phyloP scores from a whole-genome alignment of 2,888 invertebrate genomes.

The Dione juno region DNA sequence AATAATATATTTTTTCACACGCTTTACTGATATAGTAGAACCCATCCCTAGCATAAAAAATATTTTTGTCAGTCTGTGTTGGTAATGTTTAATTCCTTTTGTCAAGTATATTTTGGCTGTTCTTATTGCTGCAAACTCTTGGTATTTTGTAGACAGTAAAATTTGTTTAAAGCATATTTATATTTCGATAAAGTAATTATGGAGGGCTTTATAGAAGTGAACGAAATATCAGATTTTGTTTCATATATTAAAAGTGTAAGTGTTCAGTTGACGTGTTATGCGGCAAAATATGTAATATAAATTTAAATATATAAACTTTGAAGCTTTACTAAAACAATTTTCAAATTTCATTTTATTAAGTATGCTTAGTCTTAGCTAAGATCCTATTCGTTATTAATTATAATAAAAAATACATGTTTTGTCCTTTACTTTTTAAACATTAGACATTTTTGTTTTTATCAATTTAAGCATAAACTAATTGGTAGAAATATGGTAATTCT shows the following conservation, averaged over 20 bases:
- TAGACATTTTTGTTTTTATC: neutral
- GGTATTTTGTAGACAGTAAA: neutral
- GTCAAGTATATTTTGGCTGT: slow-evolving; percentile 26
- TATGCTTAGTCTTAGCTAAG: neutral
- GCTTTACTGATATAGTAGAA: neutral
- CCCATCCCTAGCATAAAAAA: slow-evolving; percentile 1
- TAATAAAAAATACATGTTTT: neutral
- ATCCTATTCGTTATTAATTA: neutral
- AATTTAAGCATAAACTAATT: neutral
- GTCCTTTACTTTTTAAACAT: neutral
- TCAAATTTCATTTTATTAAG: neutral
- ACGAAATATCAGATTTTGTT: slow-evolving; percentile 90
- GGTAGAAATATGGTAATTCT: neutral
- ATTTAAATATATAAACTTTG: neutral
- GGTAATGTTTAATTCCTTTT: slow-evolving; percentile 16
- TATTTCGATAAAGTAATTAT: slow-evolving; percentile 51
- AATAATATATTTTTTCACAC: neutral
- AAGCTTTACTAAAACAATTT: neutral
- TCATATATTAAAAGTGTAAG: slow-evolving; percentile 91
- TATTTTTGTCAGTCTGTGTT: slow-evolving; percentile 6
- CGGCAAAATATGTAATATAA: slow-evolving; percentile 32
- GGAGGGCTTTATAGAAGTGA: slow-evolving; percentile 87
- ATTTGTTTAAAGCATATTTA: slow-evolving; percentile 12
- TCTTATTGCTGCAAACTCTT: neutral
- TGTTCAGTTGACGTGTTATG: slow-evolving; percentile 51